phyloP scores from a whole-genome alignment of 2,888 invertebrate genomes.

The Nasonovia ribisnigri region DNA sequence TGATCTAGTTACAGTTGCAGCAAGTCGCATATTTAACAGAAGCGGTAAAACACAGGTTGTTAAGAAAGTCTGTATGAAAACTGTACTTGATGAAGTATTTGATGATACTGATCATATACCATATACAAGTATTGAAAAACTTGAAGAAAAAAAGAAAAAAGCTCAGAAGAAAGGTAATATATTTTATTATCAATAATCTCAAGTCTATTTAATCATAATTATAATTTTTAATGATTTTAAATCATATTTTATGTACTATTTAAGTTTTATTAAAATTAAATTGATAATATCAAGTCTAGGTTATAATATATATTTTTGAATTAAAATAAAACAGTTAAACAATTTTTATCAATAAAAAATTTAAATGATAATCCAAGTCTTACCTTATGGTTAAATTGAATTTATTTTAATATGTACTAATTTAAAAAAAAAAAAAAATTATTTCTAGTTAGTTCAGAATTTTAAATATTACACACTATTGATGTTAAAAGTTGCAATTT shows the following conservation, averaged over 20 bases:
- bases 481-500: too few relatives aligned
- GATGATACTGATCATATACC: conserved; percentile 38
- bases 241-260: not conserved
- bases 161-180: conserved; percentile 32
- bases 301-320: not conserved
- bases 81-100: conserved; percentile 57
- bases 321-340: not conserved
- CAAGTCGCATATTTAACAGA: conserved; percentile 56
- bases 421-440: not conserved
- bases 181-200: not conserved
- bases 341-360: not conserved
- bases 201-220: not conserved
- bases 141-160: conserved; percentile 56
- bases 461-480: not conserved
- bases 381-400: not conserved
- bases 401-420: not conserved
- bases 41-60: conserved; percentile 55
- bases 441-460: not conserved
- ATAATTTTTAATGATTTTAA: not conserved
- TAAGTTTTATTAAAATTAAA: not conserved
- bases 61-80: conserved; percentile 47
- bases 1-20: conserved; percentile 57
- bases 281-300: not conserved
- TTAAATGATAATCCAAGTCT: not conserved
- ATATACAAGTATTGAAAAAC: conserved; percentile 51